Evolutionary conservation across 2,888 invertebrate species (phyloP), one percentile per base, ranked within the genome.

Genomic region (Drosophila pullipes): DNA sequence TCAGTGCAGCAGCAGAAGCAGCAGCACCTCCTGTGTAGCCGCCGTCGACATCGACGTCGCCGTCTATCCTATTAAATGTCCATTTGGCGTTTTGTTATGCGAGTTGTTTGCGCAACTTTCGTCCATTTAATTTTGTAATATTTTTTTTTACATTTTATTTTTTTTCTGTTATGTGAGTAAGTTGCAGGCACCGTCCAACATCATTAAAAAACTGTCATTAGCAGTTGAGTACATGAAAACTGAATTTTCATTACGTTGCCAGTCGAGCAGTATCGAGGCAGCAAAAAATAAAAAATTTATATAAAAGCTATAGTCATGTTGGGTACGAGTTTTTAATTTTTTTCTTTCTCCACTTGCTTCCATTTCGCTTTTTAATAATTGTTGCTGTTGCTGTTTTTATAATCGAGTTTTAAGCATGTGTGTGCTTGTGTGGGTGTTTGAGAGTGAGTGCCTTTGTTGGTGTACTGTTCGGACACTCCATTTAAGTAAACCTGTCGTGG

Each of bases 161-260:
- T 50, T 52, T 54, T 52, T 44, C 50, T 33, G 44, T 58, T 57
- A 25, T 35, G 18, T 39, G 55, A 13, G 55, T 54, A 47, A 41
- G 65, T 68, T 69, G 68, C 73, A 63, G 74, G 69, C 61, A 74
- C 76, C 75, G 83, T 86, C 78, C 78, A 82, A 83, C 87, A 83
- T 85, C 90, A 85, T 90, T 89, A 87, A 88, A 89, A 89, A 89
- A 89, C 86, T 89, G 89, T 89, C 89, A 89, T 90, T 90, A 89
- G 90, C 89, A 89, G 90, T 79, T 82, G 85, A 78, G 83, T 85
- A 88, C 85, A 89, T 83, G 89, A 76, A 90, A 90, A 84, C 89
- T 83, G 88, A 90, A 90, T 89, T 89, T 89, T 82, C 83, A 89
- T 88, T 89, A 85, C 83, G 85, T 68, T 73, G 74, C 47, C 69